phyloP scores from a whole-genome alignment of 2,888 invertebrate species.

The Epirrhoe tristata region DNA sequence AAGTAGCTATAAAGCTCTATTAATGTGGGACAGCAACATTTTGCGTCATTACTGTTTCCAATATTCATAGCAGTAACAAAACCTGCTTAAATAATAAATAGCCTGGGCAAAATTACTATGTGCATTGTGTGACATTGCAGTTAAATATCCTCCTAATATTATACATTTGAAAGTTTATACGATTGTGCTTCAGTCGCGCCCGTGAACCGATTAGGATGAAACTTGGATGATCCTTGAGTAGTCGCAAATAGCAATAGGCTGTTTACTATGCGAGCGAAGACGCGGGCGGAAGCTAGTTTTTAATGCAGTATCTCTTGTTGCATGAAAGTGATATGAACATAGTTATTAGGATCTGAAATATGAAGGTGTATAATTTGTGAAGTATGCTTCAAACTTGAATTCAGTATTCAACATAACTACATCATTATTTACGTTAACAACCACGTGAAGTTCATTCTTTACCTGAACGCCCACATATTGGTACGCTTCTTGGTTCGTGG shows the following conservation, averaged over 20 bases:
- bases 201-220: no score
- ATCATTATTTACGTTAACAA: neutral
- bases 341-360: no score
- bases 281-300: no score
- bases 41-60: neutral
- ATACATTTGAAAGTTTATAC: no score
- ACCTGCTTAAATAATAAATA: conserved; percentile 14
- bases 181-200: no score
- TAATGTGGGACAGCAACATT: conserved; percentile 6
- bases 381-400: no score
- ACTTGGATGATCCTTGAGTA: no score
- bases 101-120: conserved; percentile 2
- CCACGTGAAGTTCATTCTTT: neutral
- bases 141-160: neutral
- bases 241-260: no score
- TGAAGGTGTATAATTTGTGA: no score
- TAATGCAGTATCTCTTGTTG: no score
- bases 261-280: no score
- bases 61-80: neutral
- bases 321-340: no score
- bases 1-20: neutral
- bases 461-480: neutral
- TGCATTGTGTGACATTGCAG: conserved; percentile 14
- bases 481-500: neutral
- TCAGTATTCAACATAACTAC: neutral